Conservation (phyloP, 2,888 invertebrate species). For the Ditylenchus weischeri region DNA sequence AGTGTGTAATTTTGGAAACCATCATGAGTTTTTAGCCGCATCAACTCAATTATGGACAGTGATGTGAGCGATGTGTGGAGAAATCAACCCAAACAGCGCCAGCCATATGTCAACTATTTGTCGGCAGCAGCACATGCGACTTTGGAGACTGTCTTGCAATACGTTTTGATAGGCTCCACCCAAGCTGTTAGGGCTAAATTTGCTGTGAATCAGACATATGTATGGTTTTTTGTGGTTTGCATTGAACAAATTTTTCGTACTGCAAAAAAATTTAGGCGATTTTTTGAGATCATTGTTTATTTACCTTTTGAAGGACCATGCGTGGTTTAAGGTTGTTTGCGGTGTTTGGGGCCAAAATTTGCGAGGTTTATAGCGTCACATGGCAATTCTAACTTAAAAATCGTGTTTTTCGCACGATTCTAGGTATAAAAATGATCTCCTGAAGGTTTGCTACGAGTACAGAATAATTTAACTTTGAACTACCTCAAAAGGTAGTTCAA, state of each 20-base stretch:
- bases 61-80: slow-evolving; percentile 13
- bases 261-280: no score
- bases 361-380: no score
- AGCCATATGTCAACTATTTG: slow-evolving; percentile 12
- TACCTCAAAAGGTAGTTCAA: no score
- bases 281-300: no score
- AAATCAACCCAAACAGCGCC: background rate
- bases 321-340: no score
- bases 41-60: slow-evolving; percentile 31
- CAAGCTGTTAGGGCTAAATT: slow-evolving; percentile 19
- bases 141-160: slow-evolving; percentile 19
- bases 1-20: background rate
- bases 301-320: no score
- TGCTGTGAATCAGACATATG: slow-evolving; percentile 37
- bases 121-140: slow-evolving; percentile 20
- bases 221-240: slow-evolving; percentile 21
- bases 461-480: no score
- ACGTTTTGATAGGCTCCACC: slow-evolving; percentile 17
- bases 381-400: no score
- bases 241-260: background rate
- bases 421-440: no score
- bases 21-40: slow-evolving; percentile 7
- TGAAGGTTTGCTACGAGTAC: no score
- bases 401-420: no score
- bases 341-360: no score